Evolutionary conservation across 2,113 vertebrate species (phyloP), one percentile per base, ranked within the genome.

Genomic region (Ameiurus melas): DNA sequence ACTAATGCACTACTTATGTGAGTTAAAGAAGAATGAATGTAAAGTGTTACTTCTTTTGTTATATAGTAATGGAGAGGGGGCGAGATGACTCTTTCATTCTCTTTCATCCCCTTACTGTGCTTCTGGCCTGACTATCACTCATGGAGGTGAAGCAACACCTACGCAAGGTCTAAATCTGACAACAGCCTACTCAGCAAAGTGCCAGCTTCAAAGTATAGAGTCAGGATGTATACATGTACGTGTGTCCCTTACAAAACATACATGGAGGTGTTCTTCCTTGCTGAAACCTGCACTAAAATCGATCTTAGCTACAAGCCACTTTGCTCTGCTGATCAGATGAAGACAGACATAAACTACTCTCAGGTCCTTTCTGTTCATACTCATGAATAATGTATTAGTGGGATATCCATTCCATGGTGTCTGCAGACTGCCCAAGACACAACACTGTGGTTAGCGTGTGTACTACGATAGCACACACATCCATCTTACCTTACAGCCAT

Each of bases 351-450:
- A 79, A 78, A 79, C 58, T 14, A 64, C 51, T n/a, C 33, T 84
- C 16, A 7, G 57, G 27, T 64, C 62, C 55, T 60, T 30, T 64
- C 39, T n/a, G 20, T 88, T 55, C 39, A 89, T 73, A 87, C 92
- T 91, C 55, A 93, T 94, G 85, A 91, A 93, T 94, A 92, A 93
- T 94, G 90, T 88, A 94, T 92, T 88, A 92, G 87, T 85, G 79
- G 90, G 88, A 90, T 89, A 90, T 92, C 79, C 90, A 89, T 91
- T 91, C 92, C 89, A 70, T 81, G 71, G 36, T 57, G 1, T 47
- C 70, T 81, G 70, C 89, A 88, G 84, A 90, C 83, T 85, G 84
- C 75, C 85, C 73, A 91, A 53, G 91, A 89, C 84, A 83, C 6
- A 55, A 82, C 82, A 86, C 82, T 57, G 57, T n/a, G 9, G 60